phyloP scores from a whole-genome alignment of 2,113 vertebrate genomes.

The Carassius gibelio region DNA sequence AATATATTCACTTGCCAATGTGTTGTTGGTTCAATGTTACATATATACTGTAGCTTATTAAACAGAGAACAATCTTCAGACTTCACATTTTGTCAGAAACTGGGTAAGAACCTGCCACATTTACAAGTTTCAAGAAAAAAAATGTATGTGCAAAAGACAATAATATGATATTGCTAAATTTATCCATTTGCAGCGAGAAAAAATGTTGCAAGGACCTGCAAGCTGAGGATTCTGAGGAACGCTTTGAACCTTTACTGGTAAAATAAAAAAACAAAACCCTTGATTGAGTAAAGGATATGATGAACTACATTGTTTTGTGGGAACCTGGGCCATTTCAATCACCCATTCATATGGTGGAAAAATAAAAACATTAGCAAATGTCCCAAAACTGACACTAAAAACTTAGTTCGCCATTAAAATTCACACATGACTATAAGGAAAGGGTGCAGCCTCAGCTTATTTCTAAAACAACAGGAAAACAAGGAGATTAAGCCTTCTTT shows the following conservation, averaged over 20 bases:
- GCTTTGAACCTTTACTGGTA: not conserved
- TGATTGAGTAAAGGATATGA: conserved; percentile 1
- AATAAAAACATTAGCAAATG: not conserved
- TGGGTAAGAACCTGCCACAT: not conserved
- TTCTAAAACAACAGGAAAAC: conserved; percentile 33
- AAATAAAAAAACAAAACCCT: not conserved
- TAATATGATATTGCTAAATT: not conserved
- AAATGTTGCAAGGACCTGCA: not conserved
- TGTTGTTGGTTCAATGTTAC: not conserved
- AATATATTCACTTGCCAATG: not conserved
- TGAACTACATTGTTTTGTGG: not conserved
- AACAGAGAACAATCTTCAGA: too few relatives aligned
- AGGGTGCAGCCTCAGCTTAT: conserved; percentile 24
- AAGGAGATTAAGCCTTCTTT: not conserved
- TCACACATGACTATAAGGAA: not conserved
- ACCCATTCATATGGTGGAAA: not conserved
- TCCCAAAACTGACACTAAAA: not conserved
- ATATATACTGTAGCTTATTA: not conserved
- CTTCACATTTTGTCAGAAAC: too few relatives aligned
- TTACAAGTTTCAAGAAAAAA: not conserved
- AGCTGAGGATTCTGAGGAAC: not conserved
- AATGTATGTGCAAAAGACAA: not conserved
- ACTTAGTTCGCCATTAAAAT: not conserved
- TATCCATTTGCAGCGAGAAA: not conserved
- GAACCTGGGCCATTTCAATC: not conserved